phyloP scores from a whole-genome alignment of 2,797 vertebrate genomes.

The Gallirallus australis region DNA sequence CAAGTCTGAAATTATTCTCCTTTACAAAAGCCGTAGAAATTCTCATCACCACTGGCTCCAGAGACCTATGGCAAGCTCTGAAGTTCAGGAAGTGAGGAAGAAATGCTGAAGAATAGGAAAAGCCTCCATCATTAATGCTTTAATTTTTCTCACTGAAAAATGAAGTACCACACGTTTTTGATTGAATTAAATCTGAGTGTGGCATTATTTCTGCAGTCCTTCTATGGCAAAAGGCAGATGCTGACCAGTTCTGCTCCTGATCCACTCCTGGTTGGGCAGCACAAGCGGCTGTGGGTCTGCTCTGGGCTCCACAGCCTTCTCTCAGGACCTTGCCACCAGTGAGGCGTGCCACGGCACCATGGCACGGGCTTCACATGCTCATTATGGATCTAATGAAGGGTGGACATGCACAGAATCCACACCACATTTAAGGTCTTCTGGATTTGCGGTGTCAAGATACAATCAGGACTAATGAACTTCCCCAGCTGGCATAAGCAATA shows the following conservation, averaged over 20 bases:
- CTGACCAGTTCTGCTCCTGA: not conserved
- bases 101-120: fast-evolving
- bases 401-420: not conserved
- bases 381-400: not conserved
- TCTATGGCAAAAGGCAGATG: not conserved
- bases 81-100: not conserved
- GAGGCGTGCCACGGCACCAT: not conserved
- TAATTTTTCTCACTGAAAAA: not conserved
- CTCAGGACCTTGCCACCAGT: not conserved
- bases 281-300: not conserved
- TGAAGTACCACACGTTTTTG: not conserved
- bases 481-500: not conserved
- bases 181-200: not conserved
- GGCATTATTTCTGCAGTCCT: not conserved
- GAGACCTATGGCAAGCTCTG: not conserved
- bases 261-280: not conserved
- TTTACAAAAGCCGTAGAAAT: not conserved
- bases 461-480: conserved; percentile 10
- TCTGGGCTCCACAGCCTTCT: not conserved
- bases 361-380: not conserved
- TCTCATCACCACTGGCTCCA: not conserved
- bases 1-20: not conserved
- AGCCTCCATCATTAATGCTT: too few species aligned
- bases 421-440: not conserved
- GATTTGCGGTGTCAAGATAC: conserved; percentile 34